Percentiles rank a stretch among this genome's conserved stretches.
These are phyloP conservation scores for Dromaius novaehollandiae DNA, from an alignment of 2,113 vertebrate species.

Conservation along the genomic window DNA sequence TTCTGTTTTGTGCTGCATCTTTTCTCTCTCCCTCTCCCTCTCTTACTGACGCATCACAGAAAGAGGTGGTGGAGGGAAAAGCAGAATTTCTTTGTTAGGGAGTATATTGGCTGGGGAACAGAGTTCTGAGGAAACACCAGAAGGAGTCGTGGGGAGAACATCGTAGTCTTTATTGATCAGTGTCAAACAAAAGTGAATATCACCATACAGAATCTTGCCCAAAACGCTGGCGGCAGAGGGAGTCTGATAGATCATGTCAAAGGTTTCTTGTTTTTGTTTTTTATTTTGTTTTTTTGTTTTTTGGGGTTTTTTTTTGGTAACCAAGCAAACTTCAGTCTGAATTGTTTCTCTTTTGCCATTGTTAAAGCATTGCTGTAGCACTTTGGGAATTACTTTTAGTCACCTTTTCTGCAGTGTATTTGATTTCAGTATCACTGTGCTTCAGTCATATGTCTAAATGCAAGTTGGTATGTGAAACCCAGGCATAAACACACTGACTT, in stretches of 20 bases:
- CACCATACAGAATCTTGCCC: background rate
- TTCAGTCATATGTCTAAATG: background rate
- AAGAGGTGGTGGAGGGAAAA: background rate
- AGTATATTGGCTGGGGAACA: background rate
- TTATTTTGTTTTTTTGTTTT: background rate
- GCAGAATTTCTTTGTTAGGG: background rate
- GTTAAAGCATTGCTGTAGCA: background rate
- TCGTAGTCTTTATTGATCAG: background rate
- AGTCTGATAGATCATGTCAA: background rate
- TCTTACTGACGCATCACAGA: background rate
- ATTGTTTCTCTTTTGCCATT: background rate
- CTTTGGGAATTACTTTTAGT: background rate
- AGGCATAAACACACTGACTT: background rate
- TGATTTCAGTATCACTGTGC: background rate
- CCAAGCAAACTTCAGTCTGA: background rate
- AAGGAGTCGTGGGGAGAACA: constrained; percentile 8
- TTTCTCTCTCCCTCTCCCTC: background rate
- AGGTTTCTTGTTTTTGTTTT: background rate
- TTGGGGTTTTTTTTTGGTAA: background rate
- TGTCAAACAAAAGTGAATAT: background rate
- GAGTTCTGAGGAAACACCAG: constrained; percentile 34
- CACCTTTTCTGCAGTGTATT: background rate
- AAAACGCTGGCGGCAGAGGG: background rate
- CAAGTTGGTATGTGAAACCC: background rate
- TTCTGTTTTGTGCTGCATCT: background rate